Base-by-base conservation (phyloP, 2,888 invertebrate genomes). In the Lepidocyrtoides sp. region DNA sequence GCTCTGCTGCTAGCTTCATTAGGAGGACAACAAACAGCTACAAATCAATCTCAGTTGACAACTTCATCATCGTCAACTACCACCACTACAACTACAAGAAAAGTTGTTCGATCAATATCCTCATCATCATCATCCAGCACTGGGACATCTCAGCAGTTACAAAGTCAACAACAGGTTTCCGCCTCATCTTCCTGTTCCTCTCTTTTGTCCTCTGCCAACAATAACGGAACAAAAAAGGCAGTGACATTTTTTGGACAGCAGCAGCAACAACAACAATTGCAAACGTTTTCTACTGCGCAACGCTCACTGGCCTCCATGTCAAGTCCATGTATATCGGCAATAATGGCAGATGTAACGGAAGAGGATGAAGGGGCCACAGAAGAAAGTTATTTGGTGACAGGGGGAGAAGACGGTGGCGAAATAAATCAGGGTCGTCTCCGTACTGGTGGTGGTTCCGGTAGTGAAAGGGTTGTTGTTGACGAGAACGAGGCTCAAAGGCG, bases 331-430 rank as follows among this genome's bases (percentile, higher is more conserved):
- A 86, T 91, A 44, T 81, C 77, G n/a, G 44, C 86, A n/a, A 77
- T 60, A 81, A 91, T 89, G 92, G 88, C 85, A n/a, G 91, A 72
- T 87, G 81, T 84, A 81, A 87, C 89, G 32, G 89, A 93, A 89
- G 93, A 92, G 90, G 92, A 94, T 85, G 92, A 91, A 51, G 91
- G 93, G 77, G 92, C 87, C 77, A 91, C 92, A 81, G 92, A 92
- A 91, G 93, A 92, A 92, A 89, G 81, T 86, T 92, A 69, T 82
- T 5, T 29, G 20, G 8, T 72, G 29, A 8, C 41, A 82, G 92
- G 88, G 79, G 86, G 26, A 77, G 89, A 69, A 36, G 48, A 81
- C 3, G 36, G 81, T 32, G 63, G 66, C 44, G 72, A 23, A 72
- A 36, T 23, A 72, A 44, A 66, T n/a, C 2, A 72, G 63, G 81